Evolutionary conservation across 2,797 vertebrate species (phyloP).

Genomic region (Dendrocincla tyrannina): DNA sequence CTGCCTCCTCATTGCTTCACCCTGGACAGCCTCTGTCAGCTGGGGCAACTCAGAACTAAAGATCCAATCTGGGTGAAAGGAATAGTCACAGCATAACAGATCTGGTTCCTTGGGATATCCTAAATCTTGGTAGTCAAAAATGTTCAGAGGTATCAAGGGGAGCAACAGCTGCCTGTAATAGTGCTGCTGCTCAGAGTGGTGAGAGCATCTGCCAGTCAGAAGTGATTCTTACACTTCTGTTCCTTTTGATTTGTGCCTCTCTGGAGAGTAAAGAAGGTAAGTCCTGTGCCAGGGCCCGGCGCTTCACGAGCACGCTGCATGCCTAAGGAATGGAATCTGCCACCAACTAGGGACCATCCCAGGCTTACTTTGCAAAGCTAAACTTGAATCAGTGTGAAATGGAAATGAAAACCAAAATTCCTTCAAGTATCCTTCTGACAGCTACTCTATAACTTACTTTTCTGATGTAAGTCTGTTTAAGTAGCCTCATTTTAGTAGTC

Average conservation of each 20-base stretch:
- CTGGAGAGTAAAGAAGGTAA: constrained; percentile 77
- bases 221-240: constrained; percentile 47
- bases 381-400: not conserved
- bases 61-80: not conserved
- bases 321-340: not conserved
- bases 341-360: constrained; percentile 35
- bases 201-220: not conserved
- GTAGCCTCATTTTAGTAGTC: not conserved
- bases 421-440: not conserved
- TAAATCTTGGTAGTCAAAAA: not conserved
- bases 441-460: not conserved
- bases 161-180: not conserved
- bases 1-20: not conserved
- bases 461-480: not conserved
- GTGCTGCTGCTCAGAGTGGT: constrained; percentile 4
- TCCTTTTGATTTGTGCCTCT: constrained; percentile 75
- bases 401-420: not conserved
- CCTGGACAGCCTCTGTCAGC: not conserved
- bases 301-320: constrained; percentile 52
- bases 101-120: not conserved
- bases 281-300: not conserved
- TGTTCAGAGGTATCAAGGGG: not conserved
- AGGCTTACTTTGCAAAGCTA: constrained; percentile 51
- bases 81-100: not conserved
- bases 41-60: not conserved